Percentiles rank a stretch among this genome's conserved stretches.
Evolutionary conservation across 2,113 vertebrate genomes (phyloP).

Genomic region (Vombatus ursinus): DNA sequence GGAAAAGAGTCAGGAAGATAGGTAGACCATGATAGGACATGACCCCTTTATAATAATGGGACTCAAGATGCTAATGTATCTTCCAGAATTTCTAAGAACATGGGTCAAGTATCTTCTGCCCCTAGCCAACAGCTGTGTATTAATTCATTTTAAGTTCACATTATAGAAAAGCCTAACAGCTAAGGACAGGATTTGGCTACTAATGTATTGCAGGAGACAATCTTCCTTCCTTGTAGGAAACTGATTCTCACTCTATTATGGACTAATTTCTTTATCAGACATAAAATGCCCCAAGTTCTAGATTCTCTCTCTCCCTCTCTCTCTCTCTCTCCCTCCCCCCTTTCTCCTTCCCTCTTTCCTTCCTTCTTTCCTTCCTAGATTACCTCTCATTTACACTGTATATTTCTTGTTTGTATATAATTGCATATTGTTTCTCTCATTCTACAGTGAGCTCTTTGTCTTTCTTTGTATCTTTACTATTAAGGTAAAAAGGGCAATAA

Average conservation of each 20-base stretch:
- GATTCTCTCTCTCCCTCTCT: not conserved
- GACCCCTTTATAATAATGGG: not conserved
- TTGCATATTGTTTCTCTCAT: not conserved
- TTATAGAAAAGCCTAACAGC: not conserved
- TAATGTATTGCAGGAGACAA: slow-evolving; percentile 13
- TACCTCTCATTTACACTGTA: not conserved
- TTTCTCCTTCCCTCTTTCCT: not conserved
- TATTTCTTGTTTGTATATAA: not conserved
- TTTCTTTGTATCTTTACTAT: not conserved
- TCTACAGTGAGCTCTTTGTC: not conserved
- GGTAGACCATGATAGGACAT: not conserved
- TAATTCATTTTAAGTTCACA: slow-evolving; percentile 15
- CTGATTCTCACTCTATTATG: slow-evolving; percentile 30
- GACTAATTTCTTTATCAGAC: not conserved
- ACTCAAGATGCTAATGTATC: not conserved
- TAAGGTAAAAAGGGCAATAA: not conserved
- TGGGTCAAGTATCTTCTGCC: not conserved
- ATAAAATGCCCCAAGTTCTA: not conserved
- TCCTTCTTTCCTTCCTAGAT: not conserved
- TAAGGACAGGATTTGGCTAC: slow-evolving; percentile 45
- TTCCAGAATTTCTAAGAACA: not conserved
- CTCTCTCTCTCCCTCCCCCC: too few species aligned
- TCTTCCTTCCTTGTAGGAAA: slow-evolving; percentile 5
- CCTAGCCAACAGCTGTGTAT: not conserved
- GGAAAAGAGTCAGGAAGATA: not conserved